These are phyloP conservation scores for Neogobius melanostomus DNA, from an alignment of 2,113 vertebrate species.

Conservation along the genomic window DNA sequence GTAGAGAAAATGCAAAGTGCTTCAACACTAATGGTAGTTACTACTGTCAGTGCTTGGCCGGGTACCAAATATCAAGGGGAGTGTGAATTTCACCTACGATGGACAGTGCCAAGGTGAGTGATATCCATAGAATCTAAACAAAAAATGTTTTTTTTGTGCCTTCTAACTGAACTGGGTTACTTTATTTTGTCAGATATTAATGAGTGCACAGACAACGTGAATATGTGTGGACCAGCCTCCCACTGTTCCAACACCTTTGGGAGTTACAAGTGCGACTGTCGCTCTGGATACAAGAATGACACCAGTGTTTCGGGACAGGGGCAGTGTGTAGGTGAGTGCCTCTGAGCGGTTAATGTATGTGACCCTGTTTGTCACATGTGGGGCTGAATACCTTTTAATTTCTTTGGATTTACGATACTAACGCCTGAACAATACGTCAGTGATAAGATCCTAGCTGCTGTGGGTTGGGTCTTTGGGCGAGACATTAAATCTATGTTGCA, in stretches of 20 bases:
- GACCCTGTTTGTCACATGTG: no score
- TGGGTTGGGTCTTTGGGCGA: no score
- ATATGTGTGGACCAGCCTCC: conserved; percentile 33
- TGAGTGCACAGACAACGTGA: conserved; percentile 14
- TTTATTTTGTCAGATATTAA: conserved; percentile 52
- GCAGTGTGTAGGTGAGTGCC: conserved; percentile 58
- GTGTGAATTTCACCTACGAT: rapidly evolving
- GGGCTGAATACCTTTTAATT: no score
- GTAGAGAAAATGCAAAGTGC: background rate
- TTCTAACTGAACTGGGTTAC: background rate
- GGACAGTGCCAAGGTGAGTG: conserved; percentile 52
- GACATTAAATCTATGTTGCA: no score
- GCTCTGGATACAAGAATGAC: conserved; percentile 27
- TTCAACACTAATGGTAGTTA: conserved; percentile 47
- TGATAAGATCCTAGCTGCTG: no score
- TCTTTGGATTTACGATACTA: no score
- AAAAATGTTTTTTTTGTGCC: background rate
- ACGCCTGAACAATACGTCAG: no score
- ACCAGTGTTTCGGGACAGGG: no score
- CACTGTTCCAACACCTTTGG: conserved; percentile 58
- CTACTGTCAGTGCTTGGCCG: conserved; percentile 36
- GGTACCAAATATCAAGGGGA: rapidly evolving
- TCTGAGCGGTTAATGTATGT: no score
- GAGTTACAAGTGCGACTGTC: conserved; percentile 53
- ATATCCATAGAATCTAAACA: background rate